Evolutionary conservation across 2,888 invertebrate genomes (phyloP), one percentile per base, ranked within the genome.

Genomic region (Perizoma affinitatum): DNA sequence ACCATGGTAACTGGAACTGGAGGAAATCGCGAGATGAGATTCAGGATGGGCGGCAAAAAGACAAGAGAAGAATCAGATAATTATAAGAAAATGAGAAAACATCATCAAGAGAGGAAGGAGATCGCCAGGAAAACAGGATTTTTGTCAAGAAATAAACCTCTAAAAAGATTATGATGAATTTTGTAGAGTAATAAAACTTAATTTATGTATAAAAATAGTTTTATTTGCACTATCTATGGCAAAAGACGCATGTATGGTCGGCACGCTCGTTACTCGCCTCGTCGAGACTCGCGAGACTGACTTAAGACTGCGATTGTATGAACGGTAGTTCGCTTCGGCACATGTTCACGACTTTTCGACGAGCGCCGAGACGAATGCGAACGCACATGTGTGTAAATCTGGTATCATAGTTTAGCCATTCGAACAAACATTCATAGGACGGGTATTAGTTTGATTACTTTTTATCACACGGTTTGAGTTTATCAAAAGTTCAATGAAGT

Each of bases 1-100:
- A 90, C 77, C 54, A 86, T 74, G 82, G 93, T 73, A 82, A 90
- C 81, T 75, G 95, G 75, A 75, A 94, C 67, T 88, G 96, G 71
- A 87, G 96, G 97, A 46, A 97, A 96, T 80, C 93, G 95, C 54
- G 96, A 97, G 88, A 96, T 97, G 95, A 96, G 95, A 22, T 97
- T 97, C 75, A 93, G 93, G 4, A 93, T 95, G 73, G 88, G 92
- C 68, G 93, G 93, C 67, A 90, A 91, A 66, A 94, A 93, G 66
- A 84, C 89, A 4, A 58, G 38, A 35, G 58, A 58, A 10, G 91
- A 94, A 63, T 88, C 87, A 0, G 93, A 93, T 42, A 93, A 88
- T 67, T 90, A 93, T 22, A 94, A 94, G 68, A 94, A 94, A 72
- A 94, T 93, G 78, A 94, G 93, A 66, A 94, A 93, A 73, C 96